Conservation (phyloP, 1,140 invertebrate species). For the Apis cerana region DNA sequence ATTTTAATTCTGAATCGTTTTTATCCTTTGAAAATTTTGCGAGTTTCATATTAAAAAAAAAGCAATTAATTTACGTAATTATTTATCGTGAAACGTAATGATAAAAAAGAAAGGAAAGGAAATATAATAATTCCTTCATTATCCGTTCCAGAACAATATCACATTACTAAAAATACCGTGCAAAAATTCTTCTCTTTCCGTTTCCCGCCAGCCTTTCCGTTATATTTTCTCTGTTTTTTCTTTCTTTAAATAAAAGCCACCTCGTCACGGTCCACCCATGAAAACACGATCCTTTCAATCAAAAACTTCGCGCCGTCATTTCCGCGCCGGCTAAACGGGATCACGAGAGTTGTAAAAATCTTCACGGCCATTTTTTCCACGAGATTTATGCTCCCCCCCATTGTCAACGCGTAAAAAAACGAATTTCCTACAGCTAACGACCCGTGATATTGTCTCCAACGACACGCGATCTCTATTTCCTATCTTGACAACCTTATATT, state of each 20-base stretch:
- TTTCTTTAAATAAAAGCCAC: background rate
- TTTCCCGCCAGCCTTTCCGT: accelerated
- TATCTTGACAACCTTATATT: no score
- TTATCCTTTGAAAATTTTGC: background rate
- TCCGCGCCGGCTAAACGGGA: background rate
- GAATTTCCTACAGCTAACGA: background rate
- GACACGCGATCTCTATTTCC: background rate
- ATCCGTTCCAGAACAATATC: no score
- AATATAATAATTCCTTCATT: no score
- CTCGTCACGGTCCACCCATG: background rate
- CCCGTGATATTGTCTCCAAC: background rate
- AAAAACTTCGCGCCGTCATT: background rate
- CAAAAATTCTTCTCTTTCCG: no score
- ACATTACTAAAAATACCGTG: no score
- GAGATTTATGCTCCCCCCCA: background rate
- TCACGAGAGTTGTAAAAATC: background rate
- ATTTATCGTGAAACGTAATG: no score
- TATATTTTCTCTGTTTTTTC: background rate
- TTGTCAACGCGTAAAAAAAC: background rate
- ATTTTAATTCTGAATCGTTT: background rate
- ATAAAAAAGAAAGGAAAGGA: no score
- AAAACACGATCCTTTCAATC: background rate
- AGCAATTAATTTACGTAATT: no score
- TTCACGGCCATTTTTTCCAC: no score
- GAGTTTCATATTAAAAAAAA: no score